Conservation (phyloP, 2,797 vertebrate species). For the Balearica regulorum region DNA sequence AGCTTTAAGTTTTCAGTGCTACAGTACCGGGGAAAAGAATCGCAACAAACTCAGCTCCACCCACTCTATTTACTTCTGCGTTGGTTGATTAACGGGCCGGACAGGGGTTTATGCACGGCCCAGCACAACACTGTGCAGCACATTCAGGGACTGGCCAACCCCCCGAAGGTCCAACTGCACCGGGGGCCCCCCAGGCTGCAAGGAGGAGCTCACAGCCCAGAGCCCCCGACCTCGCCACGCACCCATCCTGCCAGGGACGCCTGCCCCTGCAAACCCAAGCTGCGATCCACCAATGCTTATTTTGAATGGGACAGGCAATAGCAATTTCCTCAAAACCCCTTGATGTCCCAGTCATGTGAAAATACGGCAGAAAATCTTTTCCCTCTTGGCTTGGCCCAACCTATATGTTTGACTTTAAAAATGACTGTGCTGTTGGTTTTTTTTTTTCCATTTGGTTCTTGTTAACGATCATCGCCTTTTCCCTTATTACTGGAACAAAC, state of each 20-base stretch:
- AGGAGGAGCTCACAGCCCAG: neutral
- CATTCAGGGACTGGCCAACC: neutral
- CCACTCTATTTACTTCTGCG: neutral
- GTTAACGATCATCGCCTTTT: neutral
- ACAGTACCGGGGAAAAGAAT: neutral
- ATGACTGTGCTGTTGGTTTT: neutral
- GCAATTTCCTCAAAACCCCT: neutral
- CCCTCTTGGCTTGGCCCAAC: neutral
- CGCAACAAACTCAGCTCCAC: neutral
- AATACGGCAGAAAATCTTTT: neutral
- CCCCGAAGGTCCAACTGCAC: fast-evolving
- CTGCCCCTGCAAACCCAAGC: fast-evolving
- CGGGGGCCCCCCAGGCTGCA: fast-evolving
- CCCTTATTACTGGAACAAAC: constrained; percentile 31
- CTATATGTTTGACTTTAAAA: neutral
- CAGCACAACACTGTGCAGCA: fast-evolving
- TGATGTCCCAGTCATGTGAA: neutral
- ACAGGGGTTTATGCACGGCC: fast-evolving
- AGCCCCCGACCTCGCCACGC: fast-evolving
- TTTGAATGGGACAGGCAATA: neutral
- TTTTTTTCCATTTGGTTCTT: neutral
- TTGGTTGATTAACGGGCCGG: neutral
- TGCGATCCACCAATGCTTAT: neutral
- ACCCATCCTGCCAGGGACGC: neutral
- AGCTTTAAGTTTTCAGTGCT: neutral